These are phyloP conservation scores for Hydrocynus forskahlii DNA, from an alignment of 2,797 vertebrate species.

Conservation along the genomic window DNA sequence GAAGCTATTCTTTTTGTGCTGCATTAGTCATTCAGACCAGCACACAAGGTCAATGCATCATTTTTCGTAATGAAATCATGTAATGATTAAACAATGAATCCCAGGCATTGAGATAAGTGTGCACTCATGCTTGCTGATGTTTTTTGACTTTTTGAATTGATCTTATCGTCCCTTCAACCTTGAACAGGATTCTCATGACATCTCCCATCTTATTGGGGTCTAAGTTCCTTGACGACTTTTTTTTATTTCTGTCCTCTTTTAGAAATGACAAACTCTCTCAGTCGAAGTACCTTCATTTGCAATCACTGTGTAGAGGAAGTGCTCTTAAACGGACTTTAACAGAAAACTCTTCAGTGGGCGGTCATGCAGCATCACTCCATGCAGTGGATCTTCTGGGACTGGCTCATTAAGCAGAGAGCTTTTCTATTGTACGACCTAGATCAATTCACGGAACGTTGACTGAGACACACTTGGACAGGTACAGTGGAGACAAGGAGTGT, in stretches of 20 bases:
- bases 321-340: constrained; percentile 54
- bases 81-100: constrained; percentile 17
- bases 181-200: constrained; percentile 38
- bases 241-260: background rate
- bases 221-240: constrained; percentile 52
- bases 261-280: constrained; percentile 54
- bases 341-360: constrained; percentile 49
- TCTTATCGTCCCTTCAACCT: constrained; percentile 58
- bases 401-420: constrained; percentile 63
- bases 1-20: background rate
- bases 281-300: constrained; percentile 52
- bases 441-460: constrained; percentile 45
- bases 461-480: constrained; percentile 21
- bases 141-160: constrained; percentile 45
- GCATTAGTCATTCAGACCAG: background rate
- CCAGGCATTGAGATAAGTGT: constrained; percentile 13
- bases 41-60: constrained; percentile 7
- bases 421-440: constrained; percentile 47
- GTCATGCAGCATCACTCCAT: constrained; percentile 61
- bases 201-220: constrained; percentile 58
- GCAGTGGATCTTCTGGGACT: constrained; percentile 48
- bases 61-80: constrained; percentile 4
- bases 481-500: background rate
- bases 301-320: constrained; percentile 61
- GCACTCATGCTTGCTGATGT: constrained; percentile 5